A percentile compares a stretch with the other conserved stretches of the same genome.
Conservation (phyloP, 2,113 vertebrate species). For the Zeus faber region DNA sequence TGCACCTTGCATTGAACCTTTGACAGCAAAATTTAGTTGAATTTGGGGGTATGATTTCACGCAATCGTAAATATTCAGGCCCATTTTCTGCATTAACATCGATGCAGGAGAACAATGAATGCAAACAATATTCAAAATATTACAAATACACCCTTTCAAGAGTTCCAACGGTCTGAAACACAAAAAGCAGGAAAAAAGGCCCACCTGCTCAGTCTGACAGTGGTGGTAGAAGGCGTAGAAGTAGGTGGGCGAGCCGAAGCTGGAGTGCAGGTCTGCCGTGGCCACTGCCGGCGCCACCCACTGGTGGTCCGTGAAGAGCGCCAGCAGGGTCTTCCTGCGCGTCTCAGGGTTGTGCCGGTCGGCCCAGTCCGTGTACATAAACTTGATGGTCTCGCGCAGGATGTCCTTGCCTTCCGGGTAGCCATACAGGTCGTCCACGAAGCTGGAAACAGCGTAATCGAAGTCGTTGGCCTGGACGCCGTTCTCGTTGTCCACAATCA, state of each 20-base stretch:
- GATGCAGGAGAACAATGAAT: too few relatives aligned
- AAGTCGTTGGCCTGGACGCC: conserved; percentile 98
- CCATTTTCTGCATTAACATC: too few relatives aligned
- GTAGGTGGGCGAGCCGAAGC: conserved; percentile 96
- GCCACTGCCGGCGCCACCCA: conserved; percentile 98
- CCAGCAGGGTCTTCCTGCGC: conserved; percentile 91
- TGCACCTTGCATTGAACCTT: too few relatives aligned
- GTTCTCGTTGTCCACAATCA: conserved; percentile 96
- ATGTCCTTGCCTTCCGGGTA: conserved; percentile 98
- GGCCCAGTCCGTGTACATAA: conserved; percentile 99
- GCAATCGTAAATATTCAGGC: too few relatives aligned
- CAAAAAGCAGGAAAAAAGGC: conserved; percentile 5
- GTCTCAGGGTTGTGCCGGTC: conserved; percentile 96
- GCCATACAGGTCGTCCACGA: conserved; percentile 96
- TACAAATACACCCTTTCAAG: too few relatives aligned
- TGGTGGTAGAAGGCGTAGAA: conserved; percentile 99
- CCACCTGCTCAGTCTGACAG: conserved; percentile 94
- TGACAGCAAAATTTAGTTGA: too few relatives aligned
- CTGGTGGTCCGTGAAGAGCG: conserved; percentile 96
- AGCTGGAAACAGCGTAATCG: conserved; percentile 98
- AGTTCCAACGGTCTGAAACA: too few relatives aligned
- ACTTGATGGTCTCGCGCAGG: conserved; percentile 96
- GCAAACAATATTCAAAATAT: too few relatives aligned
- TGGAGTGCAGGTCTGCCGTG: conserved; percentile 97
- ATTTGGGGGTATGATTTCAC: too few relatives aligned